These are phyloP conservation scores for Thamnaconus septentrionalis DNA, from an alignment of 2,113 vertebrate species.

Conservation along the genomic window DNA sequence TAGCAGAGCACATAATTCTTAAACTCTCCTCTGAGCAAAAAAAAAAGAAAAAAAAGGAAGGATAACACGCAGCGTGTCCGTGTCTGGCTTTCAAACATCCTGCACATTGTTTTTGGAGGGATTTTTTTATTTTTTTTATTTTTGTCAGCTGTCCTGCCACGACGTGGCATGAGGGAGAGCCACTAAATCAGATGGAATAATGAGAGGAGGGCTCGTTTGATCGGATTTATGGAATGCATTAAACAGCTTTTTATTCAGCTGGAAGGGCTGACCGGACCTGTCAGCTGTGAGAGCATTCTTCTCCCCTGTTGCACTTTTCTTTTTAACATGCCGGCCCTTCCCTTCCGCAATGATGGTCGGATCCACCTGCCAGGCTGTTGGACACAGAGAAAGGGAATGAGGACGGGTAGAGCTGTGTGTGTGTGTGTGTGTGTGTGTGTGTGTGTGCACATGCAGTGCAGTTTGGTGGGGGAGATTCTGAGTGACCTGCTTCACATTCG, in stretches of 20 bases:
- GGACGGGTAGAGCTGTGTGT: slow-evolving; percentile 16
- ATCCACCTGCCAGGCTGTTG: slow-evolving; percentile 65
- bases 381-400: slow-evolving; percentile 28
- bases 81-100: slow-evolving; percentile 46
- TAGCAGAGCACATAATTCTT: slow-evolving; percentile 62
- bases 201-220: slow-evolving; percentile 69
- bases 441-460: no score
- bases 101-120: background rate
- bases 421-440: no score
- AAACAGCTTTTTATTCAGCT: slow-evolving; percentile 72
- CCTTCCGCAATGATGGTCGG: slow-evolving; percentile 34
- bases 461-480: no score
- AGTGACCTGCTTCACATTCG: no score
- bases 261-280: slow-evolving; percentile 57
- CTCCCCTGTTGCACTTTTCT: slow-evolving; percentile 37
- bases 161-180: slow-evolving; percentile 54
- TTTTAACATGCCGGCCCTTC: slow-evolving; percentile 40
- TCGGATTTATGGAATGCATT: slow-evolving; percentile 76
- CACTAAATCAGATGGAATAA: slow-evolving; percentile 56
- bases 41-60: slow-evolving; percentile 26
- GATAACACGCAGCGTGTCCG: slow-evolving; percentile 38
- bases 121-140: slow-evolving; percentile 27
- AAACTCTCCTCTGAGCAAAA: slow-evolving; percentile 41
- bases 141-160: slow-evolving; percentile 59
- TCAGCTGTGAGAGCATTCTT: slow-evolving; percentile 55